Evolutionary conservation across 2,113 vertebrate genomes (phyloP), one percentile per base, ranked within the genome.

Genomic region (Seriola dumerili): DNA sequence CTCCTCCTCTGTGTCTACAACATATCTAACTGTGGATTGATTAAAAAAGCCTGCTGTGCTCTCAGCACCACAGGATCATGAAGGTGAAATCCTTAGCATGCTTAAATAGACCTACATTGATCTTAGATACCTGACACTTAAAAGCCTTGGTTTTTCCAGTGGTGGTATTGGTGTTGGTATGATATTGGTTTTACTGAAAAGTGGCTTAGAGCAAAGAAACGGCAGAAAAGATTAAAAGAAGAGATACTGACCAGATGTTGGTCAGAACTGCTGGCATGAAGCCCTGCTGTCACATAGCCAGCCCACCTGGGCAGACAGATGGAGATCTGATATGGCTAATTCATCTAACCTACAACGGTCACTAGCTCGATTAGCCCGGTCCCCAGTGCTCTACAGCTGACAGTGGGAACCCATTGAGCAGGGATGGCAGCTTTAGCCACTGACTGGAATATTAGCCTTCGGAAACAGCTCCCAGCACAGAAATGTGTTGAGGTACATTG

Each of bases 251-350:
- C 69, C 84, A 90, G 88, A 87, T 91, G 84, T 82, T 79, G 81
- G 80, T 70, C 81, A 69, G 69, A 34, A 11, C 64, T 68, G 23
- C 65, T 85, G 76, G 83, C 80, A 57, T 71, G 7, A 54, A 63
- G 73, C 58, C 69, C 42, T 63, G 38, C 78, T 89, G 86, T 92
- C 90, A 84, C 76, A 85, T 13, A 52, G 81, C 80, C 80, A 71
- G 79, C 69, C 86, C 92, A 95, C 88, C 93, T 95, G 94, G 76
- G 46, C 82, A 78, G 86, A 81, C 94, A 94, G 94, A 94, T 93
- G 93, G 92, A 73, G 57, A 85, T 87, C 83, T 85, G 85, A 93
- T 93, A 75, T 75, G 78, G 86, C 82, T 93, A 93, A 95, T 94
- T 93, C 66, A 85, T 91, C 79, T 59, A 88, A 86, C 76, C 88